Base-by-base conservation (phyloP, 2,888 invertebrate genomes). In the Eupithecia inturbata region DNA sequence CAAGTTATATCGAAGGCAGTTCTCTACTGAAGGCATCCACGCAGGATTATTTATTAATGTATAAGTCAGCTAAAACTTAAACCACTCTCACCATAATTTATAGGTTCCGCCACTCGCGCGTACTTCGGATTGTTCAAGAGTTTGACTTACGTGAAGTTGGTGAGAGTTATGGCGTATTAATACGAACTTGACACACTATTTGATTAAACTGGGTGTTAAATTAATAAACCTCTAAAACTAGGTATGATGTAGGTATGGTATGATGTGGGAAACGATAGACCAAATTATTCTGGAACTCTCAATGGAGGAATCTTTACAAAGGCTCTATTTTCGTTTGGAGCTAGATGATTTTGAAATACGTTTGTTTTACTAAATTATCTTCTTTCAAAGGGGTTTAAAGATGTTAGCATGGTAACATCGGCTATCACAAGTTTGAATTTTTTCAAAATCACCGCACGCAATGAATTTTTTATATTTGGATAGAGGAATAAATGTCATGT, bases 51-150 rank as follows among this genome's bases (percentile, higher is more conserved):
- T 87, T 85, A 88, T 85, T 81, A 83, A 86, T 84, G 84, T 85
- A 78, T 82, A 82, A 84, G 81, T 82, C 81, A 79, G 82, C 82
- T 85, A 82, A 82, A 88, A 88, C 85, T 88, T 85, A 83, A 85
- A 86, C 86, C 85, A 86, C 85, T 45, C 81, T 83, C 75, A 79
- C 80, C 82, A 86, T 89, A 89, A 90, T 89, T 89, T 89, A 90
- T 88, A 84, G 87, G 87, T 82, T 84, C 81, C 81, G 79, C 83
- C 83, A 83, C 81, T 84, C 79, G 81, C 82, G 82, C 83, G 84
- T 84, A 84, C 83, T 81, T 83, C 79, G 86, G 83, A 87, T 87
- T 88, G 89, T 89, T 89, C 79, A 80, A 83, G 85, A 87, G 85
- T 85, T 85, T 82, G 81, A 81, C 57, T 76, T 78, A 78, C 78